These are phyloP conservation scores for Tachuris rubrigastra DNA, from an alignment of 2,113 vertebrate genomes.

Conservation along the genomic window DNA sequence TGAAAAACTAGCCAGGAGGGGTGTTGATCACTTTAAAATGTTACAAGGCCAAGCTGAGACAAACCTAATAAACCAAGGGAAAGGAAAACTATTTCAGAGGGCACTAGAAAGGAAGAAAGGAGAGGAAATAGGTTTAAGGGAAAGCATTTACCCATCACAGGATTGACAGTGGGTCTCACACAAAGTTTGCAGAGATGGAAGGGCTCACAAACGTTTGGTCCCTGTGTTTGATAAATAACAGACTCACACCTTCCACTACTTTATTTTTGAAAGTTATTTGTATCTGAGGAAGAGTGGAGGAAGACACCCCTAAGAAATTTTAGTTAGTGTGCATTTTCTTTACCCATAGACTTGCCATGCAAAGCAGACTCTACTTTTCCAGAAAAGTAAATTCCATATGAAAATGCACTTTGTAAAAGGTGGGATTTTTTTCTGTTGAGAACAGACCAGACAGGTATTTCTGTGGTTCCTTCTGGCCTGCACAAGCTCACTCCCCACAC, in stretches of 20 bases:
- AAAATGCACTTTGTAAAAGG: not conserved
- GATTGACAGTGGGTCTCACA: not conserved
- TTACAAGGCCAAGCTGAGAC: not conserved
- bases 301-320: not conserved
- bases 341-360: accelerated
- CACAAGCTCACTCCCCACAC: not conserved
- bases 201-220: not conserved
- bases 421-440: not conserved
- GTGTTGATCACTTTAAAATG: not conserved
- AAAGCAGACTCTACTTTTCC: not conserved
- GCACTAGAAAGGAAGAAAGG: not conserved
- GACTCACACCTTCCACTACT: not conserved
- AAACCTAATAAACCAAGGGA: not conserved
- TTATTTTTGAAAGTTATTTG: not conserved
- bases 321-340: not conserved
- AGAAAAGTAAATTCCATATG: not conserved
- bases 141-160: not conserved
- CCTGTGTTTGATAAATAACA: not conserved
- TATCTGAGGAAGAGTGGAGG: not conserved
- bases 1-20: not conserved
- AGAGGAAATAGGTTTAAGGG: not conserved
- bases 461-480: not conserved
- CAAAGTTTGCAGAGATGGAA: not conserved
- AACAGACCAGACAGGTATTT: not conserved
- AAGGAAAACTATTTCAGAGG: not conserved